Evolutionary conservation across 35 echinoderm and acorn worm genomes (phyloP).

Genomic region (Apostichopus parvimensis): DNA sequence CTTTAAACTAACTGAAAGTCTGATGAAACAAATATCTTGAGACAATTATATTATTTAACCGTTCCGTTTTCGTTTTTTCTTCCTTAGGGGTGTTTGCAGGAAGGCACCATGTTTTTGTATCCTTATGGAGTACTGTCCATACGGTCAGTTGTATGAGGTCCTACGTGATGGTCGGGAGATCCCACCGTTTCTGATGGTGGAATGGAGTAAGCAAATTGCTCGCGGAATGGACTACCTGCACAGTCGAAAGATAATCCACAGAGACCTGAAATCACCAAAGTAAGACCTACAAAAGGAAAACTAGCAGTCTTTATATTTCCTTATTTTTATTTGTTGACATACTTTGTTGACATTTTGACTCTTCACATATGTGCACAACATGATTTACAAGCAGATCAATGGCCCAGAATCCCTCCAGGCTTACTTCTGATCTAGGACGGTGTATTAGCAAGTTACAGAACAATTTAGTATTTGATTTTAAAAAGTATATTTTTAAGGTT

Average conservation of each 20-base stretch:
- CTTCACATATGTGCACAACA: too few relatives aligned
- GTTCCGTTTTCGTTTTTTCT: slow-evolving; percentile 4
- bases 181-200: slow-evolving; percentile 94
- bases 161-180: slow-evolving; percentile 92
- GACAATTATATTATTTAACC: neutral
- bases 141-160: slow-evolving; percentile 97
- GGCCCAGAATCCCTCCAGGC: too few relatives aligned
- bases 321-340: too few relatives aligned
- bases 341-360: too few relatives aligned
- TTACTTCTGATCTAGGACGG: too few relatives aligned
- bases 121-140: slow-evolving; percentile 99
- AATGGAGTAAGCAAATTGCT: slow-evolving; percentile 99
- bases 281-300: slow-evolving; percentile 42
- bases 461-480: too few relatives aligned
- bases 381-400: too few relatives aligned
- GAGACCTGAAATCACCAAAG: slow-evolving; percentile 99
- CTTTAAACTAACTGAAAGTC: too few relatives aligned
- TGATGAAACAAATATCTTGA: too few relatives aligned
- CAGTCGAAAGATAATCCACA: slow-evolving; percentile 90
- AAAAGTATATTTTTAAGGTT: too few relatives aligned
- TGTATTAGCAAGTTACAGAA: too few relatives aligned
- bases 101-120: slow-evolving; percentile 97
- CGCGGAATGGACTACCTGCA: slow-evolving; percentile 97
- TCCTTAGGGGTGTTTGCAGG: slow-evolving; percentile 88
- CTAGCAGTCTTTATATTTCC: too few relatives aligned